Base-by-base conservation (phyloP, 2,888 invertebrate genomes). In the Isotomurus palustris region DNA sequence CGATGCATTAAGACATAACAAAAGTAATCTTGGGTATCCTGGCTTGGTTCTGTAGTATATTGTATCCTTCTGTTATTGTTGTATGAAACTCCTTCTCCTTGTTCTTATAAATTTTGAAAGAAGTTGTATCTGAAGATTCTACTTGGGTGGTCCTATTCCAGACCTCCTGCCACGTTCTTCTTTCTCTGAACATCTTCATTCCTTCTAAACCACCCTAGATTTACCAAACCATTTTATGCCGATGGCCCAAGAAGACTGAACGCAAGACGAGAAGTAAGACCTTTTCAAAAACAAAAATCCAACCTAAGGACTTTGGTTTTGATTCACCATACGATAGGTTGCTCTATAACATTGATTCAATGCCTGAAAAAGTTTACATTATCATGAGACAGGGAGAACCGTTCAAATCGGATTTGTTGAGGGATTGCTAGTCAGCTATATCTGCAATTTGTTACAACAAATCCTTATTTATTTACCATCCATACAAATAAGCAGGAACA, bases 141-240 rank as follows among this genome's bases (percentile, higher is more conserved):
- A 56, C 69, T 63, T 69, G 67, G 69, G 69, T 69, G 69, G 69
- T 69, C 69, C 60, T 45, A 53, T 57, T 60, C 60, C 60, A 64
- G 67, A 67, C 67, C 67, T 67, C 67, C 67, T 67, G 65, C 66
- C 64, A 65, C 60, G 66, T 64, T 65, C 65, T 67, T 67, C 65
- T 64, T 66, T 64, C 64, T 69, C 66, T 68, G 62, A 66, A 68
- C 68, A 68, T 68, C 68, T 68, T 66, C 66, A 68, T 68, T 66
- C 64, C 62, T n/a, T n/a, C n/a, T n/a, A 64, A 60, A 68, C 68
- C 68, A 66, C 64, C 68, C 68, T 61, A 68, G 66, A 68, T 68
- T 68, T 60, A 38, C 47, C 35, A 49, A 40, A 58, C 59, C 61
- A 64, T 58, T 59, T 50, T 40, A 62, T 40, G 57, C 62, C 53